Conservation (phyloP, 2,888 invertebrate genomes). For the Cylloceria caligata region DNA sequence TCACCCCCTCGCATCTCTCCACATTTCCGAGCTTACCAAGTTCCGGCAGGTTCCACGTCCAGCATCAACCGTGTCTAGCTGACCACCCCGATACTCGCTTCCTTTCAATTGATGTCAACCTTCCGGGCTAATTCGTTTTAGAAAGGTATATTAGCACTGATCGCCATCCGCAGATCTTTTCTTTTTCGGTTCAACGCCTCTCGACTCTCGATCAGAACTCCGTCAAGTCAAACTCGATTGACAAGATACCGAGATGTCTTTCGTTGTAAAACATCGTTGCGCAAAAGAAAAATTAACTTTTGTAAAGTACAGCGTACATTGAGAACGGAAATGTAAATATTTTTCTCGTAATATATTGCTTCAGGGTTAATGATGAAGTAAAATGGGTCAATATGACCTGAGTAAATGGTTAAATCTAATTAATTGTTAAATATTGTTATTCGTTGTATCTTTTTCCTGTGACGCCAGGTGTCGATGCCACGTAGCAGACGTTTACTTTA, state of each 20-base stretch:
- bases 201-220: background rate
- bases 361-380: too few relatives aligned
- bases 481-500: too few relatives aligned
- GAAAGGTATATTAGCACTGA: constrained; percentile 29
- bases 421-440: too few relatives aligned
- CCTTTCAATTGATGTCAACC: constrained; percentile 16
- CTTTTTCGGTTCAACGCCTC: constrained; percentile 8
- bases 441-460: too few relatives aligned
- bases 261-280: background rate
- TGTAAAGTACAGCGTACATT: background rate
- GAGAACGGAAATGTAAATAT: background rate
- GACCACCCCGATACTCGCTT: background rate
- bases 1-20: background rate
- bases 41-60: constrained; percentile 47
- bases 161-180: constrained; percentile 21
- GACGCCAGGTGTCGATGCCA: too few relatives aligned
- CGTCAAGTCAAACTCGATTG: background rate
- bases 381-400: too few relatives aligned
- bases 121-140: constrained; percentile 53
- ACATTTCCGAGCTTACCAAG: constrained; percentile 36
- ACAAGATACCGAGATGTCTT: background rate
- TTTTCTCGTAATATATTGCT: too few relatives aligned
- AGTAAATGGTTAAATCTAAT: too few relatives aligned
- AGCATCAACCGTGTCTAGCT: constrained; percentile 3
- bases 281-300: background rate